These are phyloP conservation scores for Sardinella longiceps DNA, from an alignment of 2,797 vertebrate species.

Conservation along the genomic window DNA sequence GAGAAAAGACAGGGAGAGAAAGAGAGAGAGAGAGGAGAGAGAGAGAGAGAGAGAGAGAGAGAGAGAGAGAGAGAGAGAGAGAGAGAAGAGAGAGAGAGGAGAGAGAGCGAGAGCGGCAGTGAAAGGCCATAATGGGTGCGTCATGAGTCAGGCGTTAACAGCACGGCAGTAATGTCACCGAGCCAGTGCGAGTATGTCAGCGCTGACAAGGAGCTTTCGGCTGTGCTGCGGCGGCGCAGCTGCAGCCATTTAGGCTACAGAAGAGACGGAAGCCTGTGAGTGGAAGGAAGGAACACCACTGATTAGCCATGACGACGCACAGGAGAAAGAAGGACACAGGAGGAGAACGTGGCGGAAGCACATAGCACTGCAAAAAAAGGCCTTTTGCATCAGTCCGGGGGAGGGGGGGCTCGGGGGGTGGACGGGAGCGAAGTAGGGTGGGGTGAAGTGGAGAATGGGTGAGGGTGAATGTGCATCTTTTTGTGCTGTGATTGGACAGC, in stretches of 20 bases:
- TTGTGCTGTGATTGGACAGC: background rate
- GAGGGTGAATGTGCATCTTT: background rate
- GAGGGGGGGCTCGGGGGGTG: background rate
- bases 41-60: background rate
- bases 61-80: background rate
- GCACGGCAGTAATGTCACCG: background rate
- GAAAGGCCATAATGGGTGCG: conserved; percentile 45
- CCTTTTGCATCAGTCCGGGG: background rate
- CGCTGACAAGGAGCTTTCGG: background rate
- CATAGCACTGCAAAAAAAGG: background rate
- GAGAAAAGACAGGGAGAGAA: background rate
- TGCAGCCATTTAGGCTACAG: background rate
- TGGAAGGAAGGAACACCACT: background rate
- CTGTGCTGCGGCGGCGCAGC: background rate
- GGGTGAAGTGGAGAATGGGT: background rate
- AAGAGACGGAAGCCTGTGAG: background rate
- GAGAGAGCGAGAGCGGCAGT: conserved; percentile 40
- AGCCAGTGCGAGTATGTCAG: conserved; percentile 12
- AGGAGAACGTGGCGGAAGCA: background rate
- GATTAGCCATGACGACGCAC: background rate
- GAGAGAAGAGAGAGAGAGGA: background rate
- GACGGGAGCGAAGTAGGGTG: background rate
- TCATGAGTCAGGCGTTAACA: conserved; percentile 12
- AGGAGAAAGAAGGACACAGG: background rate
- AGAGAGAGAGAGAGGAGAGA: background rate